phyloP scores from a whole-genome alignment of 2,888 invertebrate species.

The Lepidocyrtinus sp. region DNA sequence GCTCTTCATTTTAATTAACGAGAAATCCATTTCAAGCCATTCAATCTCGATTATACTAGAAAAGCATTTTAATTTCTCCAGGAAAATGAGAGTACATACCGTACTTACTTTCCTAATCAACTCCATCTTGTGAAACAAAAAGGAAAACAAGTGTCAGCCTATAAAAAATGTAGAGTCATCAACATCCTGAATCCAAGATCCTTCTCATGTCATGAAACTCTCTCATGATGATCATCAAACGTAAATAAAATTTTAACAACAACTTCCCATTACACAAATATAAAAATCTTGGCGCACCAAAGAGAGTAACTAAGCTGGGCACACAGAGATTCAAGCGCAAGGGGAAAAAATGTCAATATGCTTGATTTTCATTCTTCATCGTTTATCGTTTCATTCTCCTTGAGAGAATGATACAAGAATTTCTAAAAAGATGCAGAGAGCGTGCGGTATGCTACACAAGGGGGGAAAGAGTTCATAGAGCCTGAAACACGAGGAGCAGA shows the following conservation, averaged over 20 bases:
- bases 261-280: constrained; percentile 23
- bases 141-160: constrained; percentile 24
- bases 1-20: too few species aligned
- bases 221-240: constrained; percentile 23
- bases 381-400: neutral
- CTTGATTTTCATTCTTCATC: constrained; percentile 29
- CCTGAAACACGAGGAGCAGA: constrained; percentile 19
- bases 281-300: neutral
- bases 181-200: constrained; percentile 6
- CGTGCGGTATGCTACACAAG: constrained; percentile 3
- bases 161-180: constrained; percentile 6
- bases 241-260: constrained; percentile 37
- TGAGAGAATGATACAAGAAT: neutral
- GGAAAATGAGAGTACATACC: too few species aligned
- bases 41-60: too few species aligned
- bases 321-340: constrained; percentile 1
- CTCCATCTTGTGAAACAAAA: constrained; percentile 49
- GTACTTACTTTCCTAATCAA: constrained; percentile 23
- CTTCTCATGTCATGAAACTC: neutral
- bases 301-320: neutral
- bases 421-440: constrained; percentile 7
- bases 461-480: constrained; percentile 42
- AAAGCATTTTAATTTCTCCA: neutral
- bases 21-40: too few species aligned
- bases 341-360: constrained; percentile 41